Conservation (phyloP, 2,888 invertebrate genomes). For the Coecobrya sp. region DNA sequence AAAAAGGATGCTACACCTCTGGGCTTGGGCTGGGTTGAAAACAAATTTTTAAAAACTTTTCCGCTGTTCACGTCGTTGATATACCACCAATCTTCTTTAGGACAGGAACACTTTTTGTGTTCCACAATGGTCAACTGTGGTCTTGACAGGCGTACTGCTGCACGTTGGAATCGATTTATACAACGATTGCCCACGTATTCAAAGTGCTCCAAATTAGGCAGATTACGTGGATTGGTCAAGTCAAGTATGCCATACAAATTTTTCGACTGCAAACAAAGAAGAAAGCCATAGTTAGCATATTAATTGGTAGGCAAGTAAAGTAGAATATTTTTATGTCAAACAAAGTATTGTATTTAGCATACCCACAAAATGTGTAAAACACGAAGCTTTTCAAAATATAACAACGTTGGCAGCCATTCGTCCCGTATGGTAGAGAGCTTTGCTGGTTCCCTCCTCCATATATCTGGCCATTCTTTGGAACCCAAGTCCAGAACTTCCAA, state of each 20-base stretch:
- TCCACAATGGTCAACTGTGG: slow-evolving; percentile 23
- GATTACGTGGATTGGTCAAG: not conserved
- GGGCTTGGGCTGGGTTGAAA: not conserved
- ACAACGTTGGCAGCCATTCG: slow-evolving; percentile 6
- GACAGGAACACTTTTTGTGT: slow-evolving; percentile 45
- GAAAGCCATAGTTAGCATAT: too few species aligned
- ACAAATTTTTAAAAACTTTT: slow-evolving; percentile 56
- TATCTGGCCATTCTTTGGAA: slow-evolving; percentile 19
- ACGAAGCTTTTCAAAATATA: slow-evolving; percentile 22
- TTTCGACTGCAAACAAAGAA: slow-evolving; percentile 42
- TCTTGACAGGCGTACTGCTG: not conserved
- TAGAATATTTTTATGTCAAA: too few species aligned
- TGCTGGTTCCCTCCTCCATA: slow-evolving; percentile 18
- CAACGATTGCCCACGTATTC: slow-evolving; percentile 70
- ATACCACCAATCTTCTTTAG: slow-evolving; percentile 75
- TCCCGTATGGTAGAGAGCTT: not conserved
- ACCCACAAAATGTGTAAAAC: slow-evolving; percentile 75
- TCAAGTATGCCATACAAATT: slow-evolving; percentile 11
- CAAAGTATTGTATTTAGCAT: too few species aligned
- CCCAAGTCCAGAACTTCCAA: slow-evolving; percentile 61
- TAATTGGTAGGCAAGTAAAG: too few species aligned
- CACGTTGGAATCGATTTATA: slow-evolving; percentile 56
- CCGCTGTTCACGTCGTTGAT: slow-evolving; percentile 50
- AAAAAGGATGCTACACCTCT: slow-evolving; percentile 7
- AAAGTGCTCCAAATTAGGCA: slow-evolving; percentile 30